These are phyloP conservation scores for Chlorodrepanis virens DNA, from an alignment of 2,113 vertebrate genomes.

Conservation along the genomic window DNA sequence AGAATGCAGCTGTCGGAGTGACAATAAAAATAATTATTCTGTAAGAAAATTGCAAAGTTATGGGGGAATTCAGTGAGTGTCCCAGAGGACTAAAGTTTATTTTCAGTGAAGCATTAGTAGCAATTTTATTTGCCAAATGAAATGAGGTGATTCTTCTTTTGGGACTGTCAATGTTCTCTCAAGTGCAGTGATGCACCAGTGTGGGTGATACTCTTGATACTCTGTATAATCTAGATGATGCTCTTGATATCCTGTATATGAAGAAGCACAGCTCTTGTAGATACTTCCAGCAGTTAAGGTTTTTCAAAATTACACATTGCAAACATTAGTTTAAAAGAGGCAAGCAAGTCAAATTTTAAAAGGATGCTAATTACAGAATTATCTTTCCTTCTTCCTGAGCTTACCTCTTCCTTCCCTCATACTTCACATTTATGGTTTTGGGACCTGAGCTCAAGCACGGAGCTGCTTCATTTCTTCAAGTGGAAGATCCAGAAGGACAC, in stretches of 20 bases:
- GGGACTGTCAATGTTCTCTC: background rate
- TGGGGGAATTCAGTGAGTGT: background rate
- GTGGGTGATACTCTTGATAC: background rate
- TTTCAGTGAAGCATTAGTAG: background rate
- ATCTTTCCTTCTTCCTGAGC: background rate
- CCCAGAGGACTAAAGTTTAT: background rate
- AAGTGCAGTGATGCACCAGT: background rate
- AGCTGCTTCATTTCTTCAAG: background rate
- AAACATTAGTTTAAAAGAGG: background rate
- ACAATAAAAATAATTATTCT: background rate
- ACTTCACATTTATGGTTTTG: background rate
- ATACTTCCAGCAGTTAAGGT: background rate
- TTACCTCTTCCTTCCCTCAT: background rate
- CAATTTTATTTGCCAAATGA: background rate
- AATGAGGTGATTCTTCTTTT: background rate
- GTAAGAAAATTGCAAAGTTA: background rate
- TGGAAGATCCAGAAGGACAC: background rate
- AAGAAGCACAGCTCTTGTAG: background rate
- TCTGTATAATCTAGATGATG: background rate
- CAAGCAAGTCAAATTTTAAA: background rate
- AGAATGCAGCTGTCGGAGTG: background rate
- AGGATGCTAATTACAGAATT: background rate
- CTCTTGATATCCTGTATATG: background rate
- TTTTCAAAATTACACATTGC: background rate
- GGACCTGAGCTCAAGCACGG: background rate